Evolutionary conservation across 2,888 invertebrate species (phyloP), one percentile per base, ranked within the genome.

Genomic region (Heliconius cydno): DNA sequence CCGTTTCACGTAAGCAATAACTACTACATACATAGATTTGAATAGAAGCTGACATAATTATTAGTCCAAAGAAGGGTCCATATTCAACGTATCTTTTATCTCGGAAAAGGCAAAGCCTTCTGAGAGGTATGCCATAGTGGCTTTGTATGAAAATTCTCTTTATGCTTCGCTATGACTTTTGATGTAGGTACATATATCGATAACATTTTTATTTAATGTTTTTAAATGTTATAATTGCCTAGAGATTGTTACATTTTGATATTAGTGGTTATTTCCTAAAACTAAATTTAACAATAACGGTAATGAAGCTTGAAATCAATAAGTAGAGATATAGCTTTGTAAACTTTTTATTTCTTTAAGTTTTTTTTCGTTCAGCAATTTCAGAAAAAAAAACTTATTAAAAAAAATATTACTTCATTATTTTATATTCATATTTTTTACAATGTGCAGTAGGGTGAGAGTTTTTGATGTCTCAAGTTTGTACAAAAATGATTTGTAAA

Each of bases 101-200:
- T 41, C 15, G 38, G n/a, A 15, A 41, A 70, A 25, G 68, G 68
- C 41, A 70, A 70, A 41, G 41, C 41, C 25, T 41, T 70, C 38
- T 25, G n/a, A 38, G 15, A 25, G 25, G 41, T 70, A 70, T 41
- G 25, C 68, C 68, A 41, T 25, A 70, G 68, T 70, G 68, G 38
- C 68, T 70, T 70, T 70, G 68, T 41, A 41, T 25, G 68, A 41
- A 41, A 41, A 70, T 70, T 70, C 25, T 70, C 41, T 70, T 70
- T 70, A 41, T 70, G 41, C 25, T 25, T 41, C 41, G n/a, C 38
- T 41, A 25, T 70, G 38, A 41, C 65, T n/a, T 41, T 70, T 41
- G 7, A 70, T 41, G 25, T n/a, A n/a, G n/a, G n/a, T 34, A 34
- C 34, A 34, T 41, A 41, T 25, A 41, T 70, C 41, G 41, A 70